These are phyloP conservation scores for Drosophila atripex DNA, from an alignment of 2,888 invertebrate species.

Conservation along the genomic window DNA sequence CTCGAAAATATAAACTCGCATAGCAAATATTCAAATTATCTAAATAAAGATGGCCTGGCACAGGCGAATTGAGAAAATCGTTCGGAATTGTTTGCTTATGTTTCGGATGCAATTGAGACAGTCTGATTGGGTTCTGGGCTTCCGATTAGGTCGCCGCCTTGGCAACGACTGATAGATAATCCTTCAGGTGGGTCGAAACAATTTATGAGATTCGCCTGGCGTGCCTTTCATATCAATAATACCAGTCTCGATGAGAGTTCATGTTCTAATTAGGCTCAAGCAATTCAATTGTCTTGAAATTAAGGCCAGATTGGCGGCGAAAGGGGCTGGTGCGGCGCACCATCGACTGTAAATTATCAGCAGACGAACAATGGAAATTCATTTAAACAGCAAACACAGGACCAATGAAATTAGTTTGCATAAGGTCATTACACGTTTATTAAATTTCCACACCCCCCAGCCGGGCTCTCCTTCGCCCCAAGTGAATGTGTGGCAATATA, in stretches of 20 bases:
- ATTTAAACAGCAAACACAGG: conserved; percentile 36
- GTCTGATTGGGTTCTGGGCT: conserved; percentile 12
- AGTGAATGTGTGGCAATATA: conserved; percentile 3
- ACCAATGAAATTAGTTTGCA: conserved; percentile 37
- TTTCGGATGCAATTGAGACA: conserved; percentile 32
- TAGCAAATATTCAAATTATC: background rate
- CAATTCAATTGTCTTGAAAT: conserved; percentile 43
- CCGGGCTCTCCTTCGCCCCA: background rate
- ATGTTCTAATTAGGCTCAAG: conserved; percentile 40
- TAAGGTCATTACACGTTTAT: conserved; percentile 34
- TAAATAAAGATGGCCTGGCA: background rate
- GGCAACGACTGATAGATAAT: conserved; percentile 6
- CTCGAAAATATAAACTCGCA: conserved; percentile 13
- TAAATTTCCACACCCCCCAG: conserved; percentile 14
- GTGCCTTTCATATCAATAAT: conserved; percentile 14
- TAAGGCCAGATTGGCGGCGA: background rate
- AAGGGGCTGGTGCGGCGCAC: background rate
- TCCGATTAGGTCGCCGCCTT: background rate
- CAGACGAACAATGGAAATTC: conserved; percentile 44
- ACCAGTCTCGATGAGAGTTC: conserved; percentile 1
- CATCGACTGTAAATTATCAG: conserved; percentile 35
- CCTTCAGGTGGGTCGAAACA: conserved; percentile 4
- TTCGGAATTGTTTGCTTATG: conserved; percentile 11
- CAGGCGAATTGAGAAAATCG: conserved; percentile 1
- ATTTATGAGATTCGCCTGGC: conserved; percentile 18